A percentile compares a stretch with the other conserved stretches of the same genome.
Evolutionary conservation across 2,797 vertebrate genomes (phyloP).

Genomic region (Coracias cyanogaster): DNA sequence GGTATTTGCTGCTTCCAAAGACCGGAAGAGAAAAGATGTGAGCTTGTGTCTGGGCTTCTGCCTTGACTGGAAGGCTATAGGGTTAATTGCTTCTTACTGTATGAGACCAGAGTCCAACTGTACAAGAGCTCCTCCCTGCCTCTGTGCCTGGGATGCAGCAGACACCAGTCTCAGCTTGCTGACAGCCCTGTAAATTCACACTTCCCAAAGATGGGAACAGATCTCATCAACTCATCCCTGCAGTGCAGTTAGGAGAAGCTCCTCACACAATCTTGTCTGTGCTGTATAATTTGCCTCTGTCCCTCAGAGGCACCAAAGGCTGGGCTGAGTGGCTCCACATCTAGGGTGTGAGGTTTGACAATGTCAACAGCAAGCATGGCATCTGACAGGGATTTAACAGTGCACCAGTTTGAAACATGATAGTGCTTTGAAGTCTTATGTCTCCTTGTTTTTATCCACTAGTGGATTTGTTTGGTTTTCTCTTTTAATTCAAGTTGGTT

Average conservation of each 20-base stretch:
- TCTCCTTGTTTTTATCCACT: not conserved
- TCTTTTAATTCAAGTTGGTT: not conserved
- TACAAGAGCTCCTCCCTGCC: not conserved
- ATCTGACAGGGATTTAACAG: not conserved
- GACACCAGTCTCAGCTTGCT: not conserved
- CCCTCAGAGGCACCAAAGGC: not conserved
- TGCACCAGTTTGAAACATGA: not conserved
- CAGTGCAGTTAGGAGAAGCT: not conserved
- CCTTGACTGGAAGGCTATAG: not conserved
- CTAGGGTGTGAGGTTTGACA: not conserved
- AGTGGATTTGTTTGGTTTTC: not conserved
- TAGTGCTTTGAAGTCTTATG: not conserved
- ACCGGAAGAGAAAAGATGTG: not conserved
- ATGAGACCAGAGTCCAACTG: not conserved
- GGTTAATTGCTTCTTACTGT: not conserved
- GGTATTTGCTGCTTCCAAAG: not conserved
- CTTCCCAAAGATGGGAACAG: not conserved
- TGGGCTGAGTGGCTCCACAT: not conserved
- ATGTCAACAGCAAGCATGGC: not conserved
- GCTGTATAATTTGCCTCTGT: not conserved
- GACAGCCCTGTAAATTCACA: not conserved
- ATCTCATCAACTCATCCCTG: not conserved
- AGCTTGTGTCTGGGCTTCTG: not conserved
- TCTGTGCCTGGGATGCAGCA: not conserved
- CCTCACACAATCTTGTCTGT: fast-evolving